Conservation (phyloP, 2,797 vertebrate species). For the Megalops cyprinoides region DNA sequence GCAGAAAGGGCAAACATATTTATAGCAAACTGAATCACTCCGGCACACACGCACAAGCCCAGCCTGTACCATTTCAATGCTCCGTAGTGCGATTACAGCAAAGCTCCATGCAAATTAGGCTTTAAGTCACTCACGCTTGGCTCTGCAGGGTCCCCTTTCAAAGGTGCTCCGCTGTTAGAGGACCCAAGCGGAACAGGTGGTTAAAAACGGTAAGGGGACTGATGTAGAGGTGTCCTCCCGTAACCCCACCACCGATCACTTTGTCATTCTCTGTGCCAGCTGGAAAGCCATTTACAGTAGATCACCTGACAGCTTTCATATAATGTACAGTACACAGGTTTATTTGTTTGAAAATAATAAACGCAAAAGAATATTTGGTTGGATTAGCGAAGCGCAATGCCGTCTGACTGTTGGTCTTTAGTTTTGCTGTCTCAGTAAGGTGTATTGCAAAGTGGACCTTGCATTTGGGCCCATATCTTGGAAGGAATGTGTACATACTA, state of each 20-base stretch:
- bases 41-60: constrained; percentile 73
- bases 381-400: too few species aligned
- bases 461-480: too few species aligned
- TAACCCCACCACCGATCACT: background rate
- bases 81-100: constrained; percentile 59
- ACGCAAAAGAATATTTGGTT: too few species aligned
- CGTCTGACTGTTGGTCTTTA: too few species aligned
- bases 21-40: constrained; percentile 87
- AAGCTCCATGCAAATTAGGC: constrained; percentile 56
- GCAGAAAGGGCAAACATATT: constrained; percentile 91
- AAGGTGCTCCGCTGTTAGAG: constrained; percentile 44
- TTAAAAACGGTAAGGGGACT: constrained; percentile 17
- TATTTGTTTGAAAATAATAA: too few species aligned
- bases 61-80: constrained; percentile 65
- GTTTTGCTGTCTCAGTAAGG: too few species aligned
- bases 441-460: too few species aligned
- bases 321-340: too few species aligned
- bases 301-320: too few species aligned
- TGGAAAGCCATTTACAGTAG: background rate
- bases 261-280: too few species aligned
- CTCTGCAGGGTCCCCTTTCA: constrained; percentile 41
- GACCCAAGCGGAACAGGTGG: constrained; percentile 44
- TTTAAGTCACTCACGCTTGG: constrained; percentile 51
- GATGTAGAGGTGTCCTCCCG: background rate
- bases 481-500: too few species aligned